These are phyloP conservation scores for Bicyclus anynana DNA, from an alignment of 1,140 invertebrate species.

Conservation along the genomic window DNA sequence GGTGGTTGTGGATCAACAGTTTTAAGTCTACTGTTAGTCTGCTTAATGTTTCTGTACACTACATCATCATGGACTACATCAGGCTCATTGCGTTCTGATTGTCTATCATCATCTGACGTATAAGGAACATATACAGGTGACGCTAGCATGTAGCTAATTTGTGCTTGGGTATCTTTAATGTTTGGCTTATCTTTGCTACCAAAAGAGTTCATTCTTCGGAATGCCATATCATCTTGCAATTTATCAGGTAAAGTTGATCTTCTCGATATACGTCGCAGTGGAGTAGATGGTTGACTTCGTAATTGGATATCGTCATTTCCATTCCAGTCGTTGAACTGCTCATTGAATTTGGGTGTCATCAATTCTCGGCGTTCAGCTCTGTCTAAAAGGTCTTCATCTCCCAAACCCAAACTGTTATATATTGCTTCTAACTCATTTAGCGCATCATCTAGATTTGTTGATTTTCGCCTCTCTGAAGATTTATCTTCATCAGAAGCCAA, in stretches of 20 bases:
- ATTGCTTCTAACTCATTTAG: conserved; percentile 92
- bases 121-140: conserved; percentile 80
- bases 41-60: conserved; percentile 86
- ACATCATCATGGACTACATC: conserved; percentile 91
- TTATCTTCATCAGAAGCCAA: conserved; percentile 69
- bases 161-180: conserved; percentile 77
- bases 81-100: conserved; percentile 81
- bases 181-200: conserved; percentile 73
- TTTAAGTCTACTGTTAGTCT: conserved; percentile 85
- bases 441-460: conserved; percentile 90
- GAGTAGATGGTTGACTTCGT: conserved; percentile 63
- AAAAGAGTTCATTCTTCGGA: conserved; percentile 82
- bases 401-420: conserved; percentile 88
- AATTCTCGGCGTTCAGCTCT: conserved; percentile 86
- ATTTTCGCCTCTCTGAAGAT: conserved; percentile 77
- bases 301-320: conserved; percentile 67
- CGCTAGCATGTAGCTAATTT: conserved; percentile 85
- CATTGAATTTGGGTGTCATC: conserved; percentile 76
- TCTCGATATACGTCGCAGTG: conserved; percentile 51
- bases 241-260: conserved; percentile 79
- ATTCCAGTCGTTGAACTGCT: conserved; percentile 71
- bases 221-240: conserved; percentile 88
- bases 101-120: conserved; percentile 67
- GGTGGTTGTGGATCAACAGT: conserved; percentile 89
- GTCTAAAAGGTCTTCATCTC: conserved; percentile 89